Evolutionary conservation across 2,888 invertebrate species (phyloP).

Genomic region (Alentia gelatinosa): DNA sequence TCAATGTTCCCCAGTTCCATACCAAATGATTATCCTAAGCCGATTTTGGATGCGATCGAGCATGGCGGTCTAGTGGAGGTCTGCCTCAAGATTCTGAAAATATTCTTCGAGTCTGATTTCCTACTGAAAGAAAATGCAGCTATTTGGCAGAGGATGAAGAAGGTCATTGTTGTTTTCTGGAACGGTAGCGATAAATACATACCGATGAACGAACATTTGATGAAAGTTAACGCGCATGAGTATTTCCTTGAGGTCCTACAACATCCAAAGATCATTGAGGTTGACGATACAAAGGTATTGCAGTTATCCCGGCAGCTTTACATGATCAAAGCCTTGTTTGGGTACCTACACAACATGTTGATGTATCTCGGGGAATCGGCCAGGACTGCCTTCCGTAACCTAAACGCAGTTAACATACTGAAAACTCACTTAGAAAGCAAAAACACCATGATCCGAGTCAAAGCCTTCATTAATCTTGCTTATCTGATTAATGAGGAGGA

Average conservation of each 20-base stretch:
- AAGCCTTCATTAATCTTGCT: constrained; percentile 71
- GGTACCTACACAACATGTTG: constrained; percentile 71
- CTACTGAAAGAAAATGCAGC: not conserved
- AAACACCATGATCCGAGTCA: constrained; percentile 69
- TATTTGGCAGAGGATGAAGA: not conserved
- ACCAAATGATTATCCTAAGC: not conserved
- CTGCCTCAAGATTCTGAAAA: not conserved
- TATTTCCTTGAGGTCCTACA: not conserved
- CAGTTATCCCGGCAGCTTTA: not conserved
- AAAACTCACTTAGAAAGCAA: constrained; percentile 58
- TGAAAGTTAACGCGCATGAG: not conserved
- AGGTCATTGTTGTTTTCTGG: not conserved
- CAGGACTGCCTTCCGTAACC: constrained; percentile 64
- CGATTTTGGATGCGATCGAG: not conserved
- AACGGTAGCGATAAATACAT: not conserved
- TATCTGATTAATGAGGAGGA: constrained; percentile 73
- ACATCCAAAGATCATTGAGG: not conserved
- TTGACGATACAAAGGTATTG: not conserved
- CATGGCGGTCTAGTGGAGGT: not conserved
- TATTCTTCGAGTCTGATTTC: constrained; percentile 10
- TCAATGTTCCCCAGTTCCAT: not conserved
- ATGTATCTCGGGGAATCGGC: constrained; percentile 66
- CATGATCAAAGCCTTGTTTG: constrained; percentile 68
- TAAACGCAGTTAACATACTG: constrained; percentile 65
- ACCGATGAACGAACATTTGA: not conserved